Percentiles rank a stretch among this genome's conserved stretches.
Conservation (phyloP, 1,140 invertebrate genomes). For the Bombus vancouverensis region DNA sequence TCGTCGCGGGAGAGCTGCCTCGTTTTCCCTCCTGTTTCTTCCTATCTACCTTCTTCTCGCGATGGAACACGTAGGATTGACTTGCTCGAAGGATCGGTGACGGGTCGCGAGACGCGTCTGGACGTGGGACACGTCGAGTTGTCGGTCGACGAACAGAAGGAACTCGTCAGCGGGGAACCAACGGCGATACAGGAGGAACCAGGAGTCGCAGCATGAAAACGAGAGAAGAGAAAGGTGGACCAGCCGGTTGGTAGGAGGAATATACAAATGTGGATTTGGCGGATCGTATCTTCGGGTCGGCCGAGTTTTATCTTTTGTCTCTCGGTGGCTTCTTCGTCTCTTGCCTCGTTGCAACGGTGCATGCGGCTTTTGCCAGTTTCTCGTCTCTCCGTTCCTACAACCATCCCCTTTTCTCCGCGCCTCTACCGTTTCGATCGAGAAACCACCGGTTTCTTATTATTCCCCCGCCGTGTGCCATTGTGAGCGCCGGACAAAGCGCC, state of each 20-base stretch:
- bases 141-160: too few species aligned
- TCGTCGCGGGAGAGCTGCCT: constrained; percentile 51
- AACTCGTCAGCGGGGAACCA: constrained; percentile 40
- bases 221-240: not conserved
- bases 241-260: constrained; percentile 59
- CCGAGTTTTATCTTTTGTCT: constrained; percentile 77
- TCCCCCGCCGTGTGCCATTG: constrained; percentile 72
- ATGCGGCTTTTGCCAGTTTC: not conserved
- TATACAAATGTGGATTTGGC: constrained; percentile 79
- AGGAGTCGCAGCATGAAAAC: not conserved
- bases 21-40: not conserved
- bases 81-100: constrained; percentile 20
- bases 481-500: constrained; percentile 74
- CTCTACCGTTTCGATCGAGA: constrained; percentile 69
- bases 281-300: constrained; percentile 71
- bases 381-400: not conserved
- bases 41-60: not conserved
- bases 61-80: not conserved
- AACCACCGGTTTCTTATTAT: constrained; percentile 77
- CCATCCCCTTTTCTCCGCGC: not conserved
- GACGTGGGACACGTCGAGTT: constrained; percentile 34
- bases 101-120: constrained; percentile 42
- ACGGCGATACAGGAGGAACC: constrained; percentile 20
- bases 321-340: constrained; percentile 20
- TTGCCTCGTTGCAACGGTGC: constrained; percentile 15